Base-by-base conservation (phyloP, 2,888 invertebrate species). In the Erebia epiphron region DNA sequence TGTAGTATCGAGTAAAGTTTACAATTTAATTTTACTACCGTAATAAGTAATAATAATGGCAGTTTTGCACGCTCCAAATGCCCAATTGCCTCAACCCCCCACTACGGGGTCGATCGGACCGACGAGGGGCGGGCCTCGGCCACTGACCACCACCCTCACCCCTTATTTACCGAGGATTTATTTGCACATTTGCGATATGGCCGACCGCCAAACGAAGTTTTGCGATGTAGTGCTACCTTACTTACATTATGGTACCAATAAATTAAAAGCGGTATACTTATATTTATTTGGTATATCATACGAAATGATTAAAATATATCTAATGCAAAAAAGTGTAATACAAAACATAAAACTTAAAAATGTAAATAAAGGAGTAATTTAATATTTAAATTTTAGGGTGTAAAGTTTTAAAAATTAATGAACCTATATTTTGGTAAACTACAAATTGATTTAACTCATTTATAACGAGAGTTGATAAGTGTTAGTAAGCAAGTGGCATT, bases 101-200 rank as follows among this genome's bases (percentile, higher is more conserved):
- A 26, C 50, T n/a, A 14, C 14, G 41, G 67, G 67, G 60, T 60
- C 35, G 50, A 18, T 52, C 79, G 77, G 78, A 78, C 79, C 75
- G 18, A 2, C 46, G 60, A 62, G 77, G 79, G 83, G 83, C 86
- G 85, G 86, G 84, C 80, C 83, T 67, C 84, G 81, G 77, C 78
- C 78, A 88, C 89, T 92, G 93, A 92, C 93, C 92, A 86, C 82
- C 88, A 84, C 87, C 88, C 87, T 82, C 67, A 67, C 75, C 70
- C 76, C 82, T 83, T 87, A 89, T 90, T 87, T 89, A 89, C 87
- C 82, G 83, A 85, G 79, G 81, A 84, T 83, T 86, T 88, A 87
- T 89, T 90, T 83, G 88, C 88, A 85, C 81, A 82, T 83, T 75
- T 68, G 67, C 68, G 86, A 82, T 81, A 88, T 88, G 85, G 87